A percentile compares a stretch with the other conserved stretches of the same genome.
Evolutionary conservation across 1,140 invertebrate species (phyloP).

Genomic region (Camponotus floridanus): DNA sequence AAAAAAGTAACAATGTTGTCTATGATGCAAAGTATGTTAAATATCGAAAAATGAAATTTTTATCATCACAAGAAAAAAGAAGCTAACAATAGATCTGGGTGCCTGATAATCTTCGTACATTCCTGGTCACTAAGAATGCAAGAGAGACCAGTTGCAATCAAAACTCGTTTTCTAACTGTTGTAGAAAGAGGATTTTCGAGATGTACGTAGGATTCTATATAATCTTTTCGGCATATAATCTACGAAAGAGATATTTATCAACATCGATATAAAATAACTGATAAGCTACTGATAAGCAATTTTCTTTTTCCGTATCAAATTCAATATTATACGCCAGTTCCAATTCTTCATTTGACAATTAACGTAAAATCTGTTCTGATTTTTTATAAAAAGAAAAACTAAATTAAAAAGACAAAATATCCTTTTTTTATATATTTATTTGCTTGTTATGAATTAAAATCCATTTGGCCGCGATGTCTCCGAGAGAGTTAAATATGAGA

Average conservation of each 20-base stretch:
- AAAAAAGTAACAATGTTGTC: not conserved
- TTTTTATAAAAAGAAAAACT: too few species aligned
- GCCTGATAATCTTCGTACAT: not conserved
- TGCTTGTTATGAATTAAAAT: not conserved
- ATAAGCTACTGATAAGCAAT: too few species aligned
- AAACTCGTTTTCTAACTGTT: slow-evolving; percentile 47
- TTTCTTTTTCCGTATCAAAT: too few species aligned
- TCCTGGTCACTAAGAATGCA: slow-evolving; percentile 23
- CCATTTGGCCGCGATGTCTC: not conserved
- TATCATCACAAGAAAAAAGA: not conserved
- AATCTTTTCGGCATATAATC: not conserved
- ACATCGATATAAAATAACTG: too few species aligned
- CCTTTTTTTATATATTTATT: too few species aligned
- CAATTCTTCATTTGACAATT: too few species aligned
- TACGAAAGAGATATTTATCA: too few species aligned
- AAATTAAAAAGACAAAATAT: too few species aligned
- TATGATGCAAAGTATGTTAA: not conserved
- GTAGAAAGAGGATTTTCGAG: slow-evolving; percentile 38
- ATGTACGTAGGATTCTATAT: not conserved
- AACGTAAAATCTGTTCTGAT: too few species aligned
- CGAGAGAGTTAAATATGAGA: not conserved
- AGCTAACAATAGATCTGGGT: not conserved
- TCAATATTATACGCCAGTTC: too few species aligned
- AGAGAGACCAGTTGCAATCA: slow-evolving; percentile 20
- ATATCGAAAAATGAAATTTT: not conserved